Conservation (phyloP, 1,140 invertebrate species). For the Drosophila persimilis region DNA sequence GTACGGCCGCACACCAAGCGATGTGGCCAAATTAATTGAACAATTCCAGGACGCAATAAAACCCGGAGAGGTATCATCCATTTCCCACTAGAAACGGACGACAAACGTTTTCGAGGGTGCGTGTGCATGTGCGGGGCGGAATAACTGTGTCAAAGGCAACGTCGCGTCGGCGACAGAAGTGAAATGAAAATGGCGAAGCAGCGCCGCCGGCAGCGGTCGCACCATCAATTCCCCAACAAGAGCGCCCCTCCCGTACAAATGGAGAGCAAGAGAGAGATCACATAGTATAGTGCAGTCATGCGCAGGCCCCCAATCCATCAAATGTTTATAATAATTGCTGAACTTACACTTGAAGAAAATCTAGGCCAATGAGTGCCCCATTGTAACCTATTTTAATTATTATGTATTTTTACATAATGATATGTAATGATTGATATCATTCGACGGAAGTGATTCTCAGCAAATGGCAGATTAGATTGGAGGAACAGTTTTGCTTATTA, state of each 20-base stretch:
- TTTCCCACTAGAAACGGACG: slow-evolving; percentile 31
- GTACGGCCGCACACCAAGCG: slow-evolving; percentile 21
- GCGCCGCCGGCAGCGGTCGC: slow-evolving; percentile 49
- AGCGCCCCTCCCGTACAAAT: slow-evolving; percentile 9
- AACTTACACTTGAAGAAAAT: slow-evolving; percentile 18
- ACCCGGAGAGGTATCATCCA: slow-evolving; percentile 33
- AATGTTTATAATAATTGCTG: slow-evolving; percentile 37
- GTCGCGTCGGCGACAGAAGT: slow-evolving; percentile 51
- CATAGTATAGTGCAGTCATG: slow-evolving; percentile 24
- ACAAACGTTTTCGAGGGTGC: slow-evolving; percentile 32
- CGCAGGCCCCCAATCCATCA: slow-evolving; percentile 43
- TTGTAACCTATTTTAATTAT: background rate
- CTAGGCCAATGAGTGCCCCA: slow-evolving; percentile 5
- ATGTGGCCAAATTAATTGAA: slow-evolving; percentile 70
- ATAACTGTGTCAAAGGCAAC: slow-evolving; percentile 75
- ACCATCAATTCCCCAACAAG: slow-evolving; percentile 47
- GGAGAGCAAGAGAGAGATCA: slow-evolving; percentile 29
- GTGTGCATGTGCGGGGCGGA: slow-evolving; percentile 21
- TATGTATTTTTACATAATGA: slow-evolving; percentile 13
- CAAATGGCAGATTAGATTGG: too few relatives aligned
- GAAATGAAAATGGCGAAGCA: slow-evolving; percentile 71
- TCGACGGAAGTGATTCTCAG: background rate
- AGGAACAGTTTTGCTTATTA: too few relatives aligned
- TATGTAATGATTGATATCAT: background rate
- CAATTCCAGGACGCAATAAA: slow-evolving; percentile 62